phyloP scores from a whole-genome alignment of 2,888 invertebrate genomes.

The Hermaeophaga mercurialis region DNA sequence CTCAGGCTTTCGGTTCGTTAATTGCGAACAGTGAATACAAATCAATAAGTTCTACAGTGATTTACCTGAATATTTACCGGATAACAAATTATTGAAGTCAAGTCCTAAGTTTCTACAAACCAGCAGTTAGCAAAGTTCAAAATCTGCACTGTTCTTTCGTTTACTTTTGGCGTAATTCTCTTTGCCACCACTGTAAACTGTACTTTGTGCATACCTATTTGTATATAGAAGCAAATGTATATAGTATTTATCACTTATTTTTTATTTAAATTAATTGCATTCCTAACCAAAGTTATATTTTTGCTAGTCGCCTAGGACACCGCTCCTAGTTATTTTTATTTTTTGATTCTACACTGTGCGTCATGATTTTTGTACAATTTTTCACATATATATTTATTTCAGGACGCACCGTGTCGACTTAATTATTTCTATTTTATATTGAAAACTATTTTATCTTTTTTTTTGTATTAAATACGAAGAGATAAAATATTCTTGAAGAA shows the following conservation, averaged over 20 bases:
- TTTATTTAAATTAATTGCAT: slow-evolving; percentile 46
- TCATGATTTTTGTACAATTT: slow-evolving; percentile 24
- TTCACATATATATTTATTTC: slow-evolving; percentile 25
- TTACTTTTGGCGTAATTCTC: slow-evolving; percentile 42
- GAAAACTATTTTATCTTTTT: slow-evolving; percentile 27
- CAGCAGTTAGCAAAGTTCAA: slow-evolving; percentile 58
- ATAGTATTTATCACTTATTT: slow-evolving; percentile 49
- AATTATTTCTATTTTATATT: slow-evolving; percentile 5
- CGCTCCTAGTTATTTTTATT: slow-evolving; percentile 30
- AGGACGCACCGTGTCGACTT: slow-evolving; percentile 18
- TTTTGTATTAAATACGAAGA: slow-evolving; percentile 39
- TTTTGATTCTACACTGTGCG: slow-evolving; percentile 22
- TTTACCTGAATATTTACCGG: slow-evolving; percentile 49
- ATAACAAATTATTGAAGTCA: slow-evolving; percentile 51
- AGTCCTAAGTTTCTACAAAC: slow-evolving; percentile 54
- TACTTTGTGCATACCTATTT: slow-evolving; percentile 42
- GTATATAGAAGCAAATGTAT: slow-evolving; percentile 42
- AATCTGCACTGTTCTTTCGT: slow-evolving; percentile 54
- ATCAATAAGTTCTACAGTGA: slow-evolving; percentile 57
- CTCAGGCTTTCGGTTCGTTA: slow-evolving; percentile 55
- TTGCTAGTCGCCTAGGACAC: slow-evolving; percentile 49
- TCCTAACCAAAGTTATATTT: slow-evolving; percentile 55
- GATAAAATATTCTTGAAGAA: slow-evolving; percentile 35
- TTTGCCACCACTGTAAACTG: slow-evolving; percentile 57
- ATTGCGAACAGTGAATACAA: slow-evolving; percentile 54